Base-by-base conservation (phyloP, 2,113 vertebrate genomes). In the Okapia johnstoni region DNA sequence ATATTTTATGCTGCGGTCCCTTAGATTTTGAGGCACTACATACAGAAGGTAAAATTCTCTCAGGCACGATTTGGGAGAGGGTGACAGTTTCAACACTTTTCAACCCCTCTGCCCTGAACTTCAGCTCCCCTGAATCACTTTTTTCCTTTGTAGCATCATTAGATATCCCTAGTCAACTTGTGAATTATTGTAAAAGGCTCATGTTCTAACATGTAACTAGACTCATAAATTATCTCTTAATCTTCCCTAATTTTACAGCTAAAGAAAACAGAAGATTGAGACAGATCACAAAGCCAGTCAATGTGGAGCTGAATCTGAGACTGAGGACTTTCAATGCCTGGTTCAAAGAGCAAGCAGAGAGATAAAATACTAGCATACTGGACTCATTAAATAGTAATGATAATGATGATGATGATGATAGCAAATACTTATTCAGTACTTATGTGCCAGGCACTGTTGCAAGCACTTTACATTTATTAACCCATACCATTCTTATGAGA, bases 151-250 rank as follows among this genome's bases (percentile, higher is more conserved):
- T n/a, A 77, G 46, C 14, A 40, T 79, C 54, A 10, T 28, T 50
- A 57, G n/a, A 60, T 6, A 36, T n/a, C 30, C 36, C 55, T 15
- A 19, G 40, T 58, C 26, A 93, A 79, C 21, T 70, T 90, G 26
- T 77, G 88, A 61, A 96, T 88, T 93, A 58, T 70, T 92, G 90
- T 23, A 17, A 76, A 92, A 79, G 52, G 15, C 63, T 63, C 85
- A 33, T 60, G 23, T 88, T 83, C 60, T 85, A 61, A 89, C 15
- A 54, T 10, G 25, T 66, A 85, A 80, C 30, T 80, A 57, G 43
- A 57, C 43, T 94, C 30, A 13, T 46, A 87, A 92, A 73, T 81
- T 43, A 58, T 81, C 60, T 88, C 36, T 46, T 26, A 43, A 50
- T 26, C 88, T 48, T 7, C 60, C 50, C 61, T 88, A 83, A 93